phyloP scores from a whole-genome alignment of 2,113 vertebrate genomes.

The Aix galericulata region DNA sequence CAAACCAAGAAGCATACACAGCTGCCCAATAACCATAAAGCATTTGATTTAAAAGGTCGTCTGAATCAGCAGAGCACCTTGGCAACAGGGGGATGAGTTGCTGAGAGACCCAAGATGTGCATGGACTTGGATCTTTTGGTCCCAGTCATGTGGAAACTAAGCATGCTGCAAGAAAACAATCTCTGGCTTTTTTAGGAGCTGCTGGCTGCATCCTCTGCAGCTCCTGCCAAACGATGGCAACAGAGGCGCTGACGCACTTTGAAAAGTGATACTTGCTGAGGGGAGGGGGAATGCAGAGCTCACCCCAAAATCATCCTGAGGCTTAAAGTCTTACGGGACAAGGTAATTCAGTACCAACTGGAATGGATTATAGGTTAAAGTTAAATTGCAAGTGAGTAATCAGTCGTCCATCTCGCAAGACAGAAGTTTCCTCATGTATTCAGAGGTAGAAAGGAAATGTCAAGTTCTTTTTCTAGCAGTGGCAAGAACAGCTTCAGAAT shows the following conservation, averaged over 20 bases:
- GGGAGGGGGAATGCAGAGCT: neutral
- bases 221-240: constrained; percentile 36
- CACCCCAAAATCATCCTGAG: neutral
- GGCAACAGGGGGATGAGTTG: constrained; percentile 72
- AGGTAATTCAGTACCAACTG: neutral
- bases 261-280: neutral
- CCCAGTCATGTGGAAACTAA: constrained; percentile 52
- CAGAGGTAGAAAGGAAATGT: neutral
- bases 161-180: neutral
- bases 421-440: neutral
- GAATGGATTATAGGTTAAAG: neutral
- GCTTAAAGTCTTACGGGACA: neutral
- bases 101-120: constrained; percentile 65
- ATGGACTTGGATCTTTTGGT: constrained; percentile 65
- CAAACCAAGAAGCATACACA: constrained; percentile 46
- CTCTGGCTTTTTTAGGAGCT: constrained; percentile 27
- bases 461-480: neutral
- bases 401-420: neutral
- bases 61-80: constrained; percentile 64
- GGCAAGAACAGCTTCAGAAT: neutral
- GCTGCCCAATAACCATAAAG: constrained; percentile 52
- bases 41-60: constrained; percentile 69
- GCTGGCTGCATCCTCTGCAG: neutral
- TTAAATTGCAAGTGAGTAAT: neutral
- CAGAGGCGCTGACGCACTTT: neutral